phyloP scores from a whole-genome alignment of 2,888 invertebrate species.

The Lagria hirta region DNA sequence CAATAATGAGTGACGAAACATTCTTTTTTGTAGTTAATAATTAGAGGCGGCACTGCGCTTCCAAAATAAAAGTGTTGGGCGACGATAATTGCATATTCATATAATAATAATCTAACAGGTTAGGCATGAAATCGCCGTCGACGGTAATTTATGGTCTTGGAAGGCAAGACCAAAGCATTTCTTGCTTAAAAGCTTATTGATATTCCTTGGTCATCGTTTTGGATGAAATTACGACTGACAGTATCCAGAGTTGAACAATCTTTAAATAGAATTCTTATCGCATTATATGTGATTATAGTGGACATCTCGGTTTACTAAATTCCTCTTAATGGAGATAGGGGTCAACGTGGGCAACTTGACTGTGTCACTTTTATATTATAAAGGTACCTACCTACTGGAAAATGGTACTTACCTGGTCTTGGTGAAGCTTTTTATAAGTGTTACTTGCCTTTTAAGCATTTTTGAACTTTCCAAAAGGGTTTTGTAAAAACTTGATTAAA shows the following conservation, averaged over 20 bases:
- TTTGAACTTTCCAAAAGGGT: too few relatives aligned
- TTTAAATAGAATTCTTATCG: slow-evolving; percentile 15
- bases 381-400: too few relatives aligned
- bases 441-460: too few relatives aligned
- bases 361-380: too few relatives aligned
- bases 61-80: slow-evolving; percentile 29
- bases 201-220: slow-evolving; percentile 12
- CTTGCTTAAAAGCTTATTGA: slow-evolving; percentile 13
- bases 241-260: slow-evolving; percentile 11
- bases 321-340: too few relatives aligned
- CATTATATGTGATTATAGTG: too few relatives aligned
- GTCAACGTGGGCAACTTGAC: too few relatives aligned
- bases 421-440: too few relatives aligned
- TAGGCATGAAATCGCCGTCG: slow-evolving; percentile 18
- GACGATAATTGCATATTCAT: slow-evolving; percentile 36
- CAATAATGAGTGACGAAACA: slow-evolving; percentile 20
- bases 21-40: slow-evolving; percentile 31
- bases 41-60: slow-evolving; percentile 35
- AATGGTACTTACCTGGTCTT: too few relatives aligned
- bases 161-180: too few relatives aligned
- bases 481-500: too few relatives aligned
- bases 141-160: slow-evolving; percentile 20
- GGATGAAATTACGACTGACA: slow-evolving; percentile 11
- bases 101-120: slow-evolving; percentile 35
- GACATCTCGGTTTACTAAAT: too few relatives aligned